Evolutionary conservation across 2,113 vertebrate genomes (phyloP).

Genomic region (Hucho hucho): DNA sequence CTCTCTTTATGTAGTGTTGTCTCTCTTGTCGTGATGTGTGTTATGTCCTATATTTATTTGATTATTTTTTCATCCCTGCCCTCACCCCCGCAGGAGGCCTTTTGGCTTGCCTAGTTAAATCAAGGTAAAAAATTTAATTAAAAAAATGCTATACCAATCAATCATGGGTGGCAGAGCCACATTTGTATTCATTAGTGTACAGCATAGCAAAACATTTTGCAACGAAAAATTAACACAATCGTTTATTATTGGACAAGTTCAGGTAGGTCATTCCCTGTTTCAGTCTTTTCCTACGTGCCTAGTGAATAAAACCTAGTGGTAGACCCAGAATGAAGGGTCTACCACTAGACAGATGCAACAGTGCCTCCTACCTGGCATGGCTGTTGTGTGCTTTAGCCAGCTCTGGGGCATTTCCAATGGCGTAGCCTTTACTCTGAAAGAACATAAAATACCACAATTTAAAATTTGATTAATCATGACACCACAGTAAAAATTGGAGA

Average conservation of each 20-base stretch:
- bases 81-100: too few species aligned
- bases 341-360: slow-evolving; percentile 10
- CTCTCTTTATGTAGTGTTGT: too few species aligned
- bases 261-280: too few species aligned
- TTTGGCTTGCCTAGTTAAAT: too few species aligned
- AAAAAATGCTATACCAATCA: too few species aligned
- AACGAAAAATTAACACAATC: background rate
- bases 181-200: background rate
- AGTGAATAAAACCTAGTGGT: background rate
- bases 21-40: too few species aligned
- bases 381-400: slow-evolving; percentile 98
- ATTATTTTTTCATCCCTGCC: too few species aligned
- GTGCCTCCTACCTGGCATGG: slow-evolving; percentile 87
- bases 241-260: too few species aligned
- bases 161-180: background rate
- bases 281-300: too few species aligned
- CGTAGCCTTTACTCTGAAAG: slow-evolving; percentile 96
- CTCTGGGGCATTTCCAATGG: slow-evolving; percentile 98
- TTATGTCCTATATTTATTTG: too few species aligned
- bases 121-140: too few species aligned
- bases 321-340: background rate
- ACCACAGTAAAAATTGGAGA: background rate
- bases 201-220: background rate
- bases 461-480: slow-evolving; percentile 4
- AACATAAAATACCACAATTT: background rate